A percentile compares a stretch with the other conserved stretches of the same genome.
Evolutionary conservation across 2,113 vertebrate species (phyloP).

Genomic region (Microcebus griseorufus): DNA sequence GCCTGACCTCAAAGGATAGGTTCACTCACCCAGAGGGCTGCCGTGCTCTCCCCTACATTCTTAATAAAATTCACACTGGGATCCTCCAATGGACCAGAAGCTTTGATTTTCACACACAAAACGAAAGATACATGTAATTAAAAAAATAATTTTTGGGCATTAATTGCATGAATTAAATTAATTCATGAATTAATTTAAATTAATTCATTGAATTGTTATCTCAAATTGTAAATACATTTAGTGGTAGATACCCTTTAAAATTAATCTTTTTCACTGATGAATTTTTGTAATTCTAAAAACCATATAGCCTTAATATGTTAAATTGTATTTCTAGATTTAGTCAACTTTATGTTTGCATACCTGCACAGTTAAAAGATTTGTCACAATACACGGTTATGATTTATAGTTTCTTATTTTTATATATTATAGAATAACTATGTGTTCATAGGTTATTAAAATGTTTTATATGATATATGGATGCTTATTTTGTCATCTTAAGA

Average conservation of each 20-base stretch:
- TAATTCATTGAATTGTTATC: background rate
- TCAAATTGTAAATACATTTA: background rate
- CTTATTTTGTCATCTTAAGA: background rate
- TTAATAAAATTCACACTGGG: conserved; percentile 93
- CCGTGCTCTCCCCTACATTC: conserved; percentile 96
- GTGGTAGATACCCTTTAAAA: background rate
- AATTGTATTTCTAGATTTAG: background rate
- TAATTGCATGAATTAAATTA: background rate
- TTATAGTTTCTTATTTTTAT: background rate
- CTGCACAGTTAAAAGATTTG: background rate
- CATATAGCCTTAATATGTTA: background rate
- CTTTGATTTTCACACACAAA: conserved; percentile 74
- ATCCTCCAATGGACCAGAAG: conserved; percentile 85
- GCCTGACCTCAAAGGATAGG: background rate
- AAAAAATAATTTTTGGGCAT: background rate
- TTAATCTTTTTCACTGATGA: background rate
- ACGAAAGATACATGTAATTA: background rate
- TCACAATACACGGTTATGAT: background rate
- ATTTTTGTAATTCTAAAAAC: background rate
- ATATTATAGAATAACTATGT: background rate
- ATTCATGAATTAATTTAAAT: no score
- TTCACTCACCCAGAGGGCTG: conserved; percentile 93
- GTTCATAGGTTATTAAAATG: background rate
- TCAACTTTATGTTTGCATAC: background rate
- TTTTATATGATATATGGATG: background rate